Evolutionary conservation across 2,888 invertebrate genomes (phyloP).

Genomic region (Spisula solida): DNA sequence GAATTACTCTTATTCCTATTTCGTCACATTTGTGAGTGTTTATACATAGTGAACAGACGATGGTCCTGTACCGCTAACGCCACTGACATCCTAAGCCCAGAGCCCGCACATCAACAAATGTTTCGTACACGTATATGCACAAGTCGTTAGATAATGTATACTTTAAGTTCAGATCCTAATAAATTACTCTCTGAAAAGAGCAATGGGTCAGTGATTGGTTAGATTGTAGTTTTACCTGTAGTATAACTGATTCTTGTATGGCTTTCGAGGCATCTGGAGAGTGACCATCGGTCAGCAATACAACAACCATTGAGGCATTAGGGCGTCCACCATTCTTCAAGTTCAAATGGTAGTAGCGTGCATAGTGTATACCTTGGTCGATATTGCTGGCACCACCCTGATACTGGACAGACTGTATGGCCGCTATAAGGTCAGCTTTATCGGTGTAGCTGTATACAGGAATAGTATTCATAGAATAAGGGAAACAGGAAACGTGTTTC

Average conservation of each 20-base stretch:
- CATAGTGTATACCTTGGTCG: slow-evolving; percentile 67
- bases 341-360: slow-evolving; percentile 63
- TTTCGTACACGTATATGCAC: too few relatives aligned
- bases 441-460: slow-evolving; percentile 51
- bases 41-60: too few relatives aligned
- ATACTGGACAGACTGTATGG: slow-evolving; percentile 61
- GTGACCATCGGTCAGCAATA: slow-evolving; percentile 76
- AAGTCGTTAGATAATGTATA: too few relatives aligned
- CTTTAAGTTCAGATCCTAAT: too few relatives aligned
- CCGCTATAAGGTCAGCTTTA: slow-evolving; percentile 61
- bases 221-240: slow-evolving; percentile 53
- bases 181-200: too few relatives aligned
- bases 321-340: slow-evolving; percentile 65
- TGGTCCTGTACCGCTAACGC: too few relatives aligned
- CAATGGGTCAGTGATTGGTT: too few relatives aligned
- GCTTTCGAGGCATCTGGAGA: slow-evolving; percentile 64
- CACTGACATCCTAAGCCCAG: too few relatives aligned
- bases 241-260: slow-evolving; percentile 58
- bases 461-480: background rate
- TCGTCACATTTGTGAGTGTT: too few relatives aligned
- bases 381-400: slow-evolving; percentile 65
- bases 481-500: too few relatives aligned
- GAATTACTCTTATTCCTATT: too few relatives aligned
- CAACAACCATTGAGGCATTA: slow-evolving; percentile 67
- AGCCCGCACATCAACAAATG: too few relatives aligned